Evolutionary conservation across 92 coral and sea anemone species (phyloP), one percentile per base, ranked within the genome.

Genomic region (Pocillopora meandrina): DNA sequence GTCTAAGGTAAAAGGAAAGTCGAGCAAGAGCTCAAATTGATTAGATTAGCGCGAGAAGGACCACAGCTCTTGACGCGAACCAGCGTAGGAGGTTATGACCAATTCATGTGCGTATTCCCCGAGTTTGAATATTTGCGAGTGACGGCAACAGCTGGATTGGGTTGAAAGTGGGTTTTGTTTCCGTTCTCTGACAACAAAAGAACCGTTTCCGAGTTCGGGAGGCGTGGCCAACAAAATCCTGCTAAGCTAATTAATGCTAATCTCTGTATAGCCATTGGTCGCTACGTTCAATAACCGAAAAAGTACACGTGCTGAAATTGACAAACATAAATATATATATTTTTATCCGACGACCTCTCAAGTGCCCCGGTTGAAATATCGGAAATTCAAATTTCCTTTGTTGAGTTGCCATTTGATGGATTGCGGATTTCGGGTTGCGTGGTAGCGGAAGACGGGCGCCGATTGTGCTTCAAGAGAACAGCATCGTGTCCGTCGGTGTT

Each of bases 101-200:
- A 69, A 79, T 71, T 68, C 66, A 47, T 84, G 71, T 56, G 71
- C 65, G 80, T 21, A 68, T 76, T 72, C 55, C 60, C 75, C 33
- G 82, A 87, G 77, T 87, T 82, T 87, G 85, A 87, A 83, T 87
- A 82, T 82, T 66, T 74, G 58, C 42, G 61, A 26, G 17, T 71
- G 80, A 80, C 84, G 84, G 81, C 84, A 86, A 85, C 97, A 92
- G 95, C 89, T 87, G 95, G 82, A 85, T 80, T 20, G 64, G 74
- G 77, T 75, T 88, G 84, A 80, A 69, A 77, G 87, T 87, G 89
- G 85, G 95, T 80, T 89, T 90, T 90, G 93, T 92, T 90, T 91
- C 89, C 83, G 91, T 74, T 89, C 87, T 71, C 52, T 70, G 86
- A 89, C 78, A 86, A 89, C 95, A 92, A 94, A 75, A 76, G 92